Evolutionary conservation across 2,113 vertebrate genomes (phyloP).

Genomic region (Hydrolagus affinis): DNA sequence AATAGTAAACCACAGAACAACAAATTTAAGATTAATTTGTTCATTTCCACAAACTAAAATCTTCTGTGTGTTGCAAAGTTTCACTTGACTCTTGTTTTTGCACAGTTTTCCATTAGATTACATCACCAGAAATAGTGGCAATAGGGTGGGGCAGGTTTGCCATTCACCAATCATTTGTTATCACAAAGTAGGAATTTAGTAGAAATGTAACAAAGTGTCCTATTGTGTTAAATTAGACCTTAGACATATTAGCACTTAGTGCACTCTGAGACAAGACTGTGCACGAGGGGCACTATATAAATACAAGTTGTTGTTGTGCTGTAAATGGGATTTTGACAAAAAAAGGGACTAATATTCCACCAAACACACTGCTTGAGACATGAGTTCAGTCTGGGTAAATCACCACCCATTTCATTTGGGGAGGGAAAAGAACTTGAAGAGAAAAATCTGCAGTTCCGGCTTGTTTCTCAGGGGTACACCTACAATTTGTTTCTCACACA

Average conservation of each 20-base stretch:
- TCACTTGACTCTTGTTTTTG: not conserved
- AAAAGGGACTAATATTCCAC: too few relatives aligned
- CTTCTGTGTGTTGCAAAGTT: not conserved
- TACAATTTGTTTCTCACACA: not conserved
- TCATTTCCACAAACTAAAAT: not conserved
- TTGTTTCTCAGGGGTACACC: not conserved
- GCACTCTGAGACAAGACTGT: too few relatives aligned
- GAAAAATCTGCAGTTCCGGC: not conserved
- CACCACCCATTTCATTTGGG: not conserved
- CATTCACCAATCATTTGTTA: not conserved
- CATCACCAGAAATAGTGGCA: not conserved
- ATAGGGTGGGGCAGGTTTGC: not conserved
- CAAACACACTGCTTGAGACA: too few relatives aligned
- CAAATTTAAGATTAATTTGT: not conserved
- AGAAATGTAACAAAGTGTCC: not conserved
- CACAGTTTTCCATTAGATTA: not conserved
- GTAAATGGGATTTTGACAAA: too few relatives aligned
- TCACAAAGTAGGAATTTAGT: not conserved
- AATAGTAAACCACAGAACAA: not conserved
- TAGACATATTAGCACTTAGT: not conserved
- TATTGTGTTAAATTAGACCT: slow-evolving; percentile 1
- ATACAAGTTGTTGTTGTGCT: too few relatives aligned
- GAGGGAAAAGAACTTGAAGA: not conserved
- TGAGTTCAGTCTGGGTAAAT: too few relatives aligned
- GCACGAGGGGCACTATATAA: too few relatives aligned